These are phyloP conservation scores for Maccullochella peelii DNA, from an alignment of 2,113 vertebrate genomes.

Conservation along the genomic window DNA sequence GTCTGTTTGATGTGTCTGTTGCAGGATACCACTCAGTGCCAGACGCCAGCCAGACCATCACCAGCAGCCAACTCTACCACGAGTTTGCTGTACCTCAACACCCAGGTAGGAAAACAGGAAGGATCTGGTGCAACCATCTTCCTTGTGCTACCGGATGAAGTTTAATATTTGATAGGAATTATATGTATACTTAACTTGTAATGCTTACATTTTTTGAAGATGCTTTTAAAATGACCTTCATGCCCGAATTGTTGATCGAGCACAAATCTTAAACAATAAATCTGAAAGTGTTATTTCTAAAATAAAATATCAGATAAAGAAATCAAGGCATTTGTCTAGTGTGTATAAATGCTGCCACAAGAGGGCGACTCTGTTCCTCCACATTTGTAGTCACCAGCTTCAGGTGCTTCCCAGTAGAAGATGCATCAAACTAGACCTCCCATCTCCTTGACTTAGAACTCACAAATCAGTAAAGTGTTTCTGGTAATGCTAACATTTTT, in stretches of 20 bases:
- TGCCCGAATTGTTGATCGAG: not conserved
- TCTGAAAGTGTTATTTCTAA: not conserved
- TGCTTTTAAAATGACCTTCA: no score
- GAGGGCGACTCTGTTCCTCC: not conserved
- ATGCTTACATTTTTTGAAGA: no score
- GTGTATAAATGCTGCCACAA: not conserved
- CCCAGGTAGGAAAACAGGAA: conserved; percentile 66
- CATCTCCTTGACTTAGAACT: not conserved
- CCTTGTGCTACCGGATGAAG: no score
- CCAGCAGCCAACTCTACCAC: conserved; percentile 73
- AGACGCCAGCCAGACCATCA: conserved; percentile 64
- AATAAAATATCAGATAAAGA: not conserved
- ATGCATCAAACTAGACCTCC: not conserved
- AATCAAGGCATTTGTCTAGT: not conserved
- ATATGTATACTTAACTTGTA: not conserved
- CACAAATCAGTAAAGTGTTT: not conserved
- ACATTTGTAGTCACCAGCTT: not conserved
- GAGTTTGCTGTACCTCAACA: conserved; percentile 81
- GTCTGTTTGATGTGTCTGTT: not conserved
- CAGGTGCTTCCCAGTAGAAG: not conserved
- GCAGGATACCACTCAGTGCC: conserved; percentile 77
- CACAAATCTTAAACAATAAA: not conserved
- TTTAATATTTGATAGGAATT: not conserved
- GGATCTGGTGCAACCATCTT: no score
- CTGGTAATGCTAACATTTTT: accelerated